Percentiles rank a stretch among this genome's conserved stretches.
phyloP scores from a whole-genome alignment of 1,140 invertebrate genomes.

The Penaeus indicus region DNA sequence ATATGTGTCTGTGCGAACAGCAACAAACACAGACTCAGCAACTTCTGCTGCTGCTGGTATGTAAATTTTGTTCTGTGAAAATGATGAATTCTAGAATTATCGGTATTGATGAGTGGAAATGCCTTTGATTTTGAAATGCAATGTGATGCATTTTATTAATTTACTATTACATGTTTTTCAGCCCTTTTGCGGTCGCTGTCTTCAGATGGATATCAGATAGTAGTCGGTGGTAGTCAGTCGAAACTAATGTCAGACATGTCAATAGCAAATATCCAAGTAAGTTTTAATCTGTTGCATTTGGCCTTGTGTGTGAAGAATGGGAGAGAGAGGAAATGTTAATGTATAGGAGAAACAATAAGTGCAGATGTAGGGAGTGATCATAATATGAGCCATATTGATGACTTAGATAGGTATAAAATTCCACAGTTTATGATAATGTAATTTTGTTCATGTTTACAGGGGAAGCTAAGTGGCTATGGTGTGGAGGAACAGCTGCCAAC shows the following conservation, averaged over 20 bases:
- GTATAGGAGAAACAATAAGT: not conserved
- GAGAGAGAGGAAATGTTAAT: not conserved
- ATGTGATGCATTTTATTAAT: not conserved
- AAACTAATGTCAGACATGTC: conserved; percentile 80
- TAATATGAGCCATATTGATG: not conserved
- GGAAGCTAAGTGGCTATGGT: conserved; percentile 86
- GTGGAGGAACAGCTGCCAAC: conserved; percentile 85
- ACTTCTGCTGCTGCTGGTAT: conserved; percentile 70
- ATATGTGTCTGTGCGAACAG: conserved; percentile 80
- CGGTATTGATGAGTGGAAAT: not conserved
- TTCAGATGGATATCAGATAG: conserved; percentile 93
- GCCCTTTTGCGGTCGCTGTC: conserved; percentile 87
- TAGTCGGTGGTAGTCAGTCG: conserved; percentile 80
- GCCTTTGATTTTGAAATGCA: not conserved
- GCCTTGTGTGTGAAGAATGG: not conserved
- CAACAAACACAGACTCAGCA: conserved; percentile 71
- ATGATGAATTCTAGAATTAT: not conserved
- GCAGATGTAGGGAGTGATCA: not conserved
- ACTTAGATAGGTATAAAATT: too few relatives aligned
- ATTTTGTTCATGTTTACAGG: conserved; percentile 76
- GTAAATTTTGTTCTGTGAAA: not conserved
- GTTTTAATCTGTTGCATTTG: conserved; percentile 2
- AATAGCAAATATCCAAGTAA: conserved; percentile 64
- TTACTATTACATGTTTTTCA: conserved; percentile 68
- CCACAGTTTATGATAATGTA: too few relatives aligned